These are phyloP conservation scores for Cephus cinctus DNA, from an alignment of 1,140 invertebrate genomes.

Conservation along the genomic window DNA sequence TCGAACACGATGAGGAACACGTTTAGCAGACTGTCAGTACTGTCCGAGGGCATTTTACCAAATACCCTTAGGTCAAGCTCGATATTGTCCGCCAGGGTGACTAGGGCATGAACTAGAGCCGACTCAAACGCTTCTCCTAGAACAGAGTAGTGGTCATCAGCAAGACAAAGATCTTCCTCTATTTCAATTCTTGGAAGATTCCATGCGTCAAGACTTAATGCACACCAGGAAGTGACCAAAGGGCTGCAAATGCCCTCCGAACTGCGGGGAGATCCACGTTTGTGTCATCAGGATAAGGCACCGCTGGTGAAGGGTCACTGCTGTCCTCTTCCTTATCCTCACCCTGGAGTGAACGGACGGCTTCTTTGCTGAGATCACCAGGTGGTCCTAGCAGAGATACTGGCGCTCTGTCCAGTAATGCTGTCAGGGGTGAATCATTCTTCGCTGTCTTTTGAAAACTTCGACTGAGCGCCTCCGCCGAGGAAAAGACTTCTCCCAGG, in stretches of 20 bases:
- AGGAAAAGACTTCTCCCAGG: slow-evolving; percentile 72
- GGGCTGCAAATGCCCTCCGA: slow-evolving; percentile 62
- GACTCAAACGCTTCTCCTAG: slow-evolving; percentile 63
- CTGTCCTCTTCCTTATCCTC: slow-evolving; percentile 86
- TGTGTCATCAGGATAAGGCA: slow-evolving; percentile 55
- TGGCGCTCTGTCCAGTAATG: slow-evolving; percentile 56
- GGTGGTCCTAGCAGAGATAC: slow-evolving; percentile 43
- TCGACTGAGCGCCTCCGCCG: slow-evolving; percentile 66
- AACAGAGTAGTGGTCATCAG: no score
- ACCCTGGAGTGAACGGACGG: slow-evolving; percentile 68
- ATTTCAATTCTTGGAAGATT: no score
- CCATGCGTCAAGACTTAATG: no score
- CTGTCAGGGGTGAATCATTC: slow-evolving; percentile 50
- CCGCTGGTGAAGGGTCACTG: slow-evolving; percentile 57
- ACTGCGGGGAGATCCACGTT: slow-evolving; percentile 64
- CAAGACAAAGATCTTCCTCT: no score
- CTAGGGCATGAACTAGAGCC: slow-evolving; percentile 78
- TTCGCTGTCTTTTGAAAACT: slow-evolving; percentile 64
- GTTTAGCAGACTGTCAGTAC: slow-evolving; percentile 62
- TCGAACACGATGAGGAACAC: slow-evolving; percentile 87
- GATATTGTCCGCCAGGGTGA: slow-evolving; percentile 70
- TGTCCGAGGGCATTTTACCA: slow-evolving; percentile 44
- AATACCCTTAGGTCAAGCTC: slow-evolving; percentile 72
- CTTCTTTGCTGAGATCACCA: slow-evolving; percentile 65
- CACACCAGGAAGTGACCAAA: slow-evolving; percentile 57